A percentile compares a stretch with the other conserved stretches of the same genome.
Evolutionary conservation across 2,797 vertebrate species (phyloP).

Genomic region (Lithobates sylvaticus): DNA sequence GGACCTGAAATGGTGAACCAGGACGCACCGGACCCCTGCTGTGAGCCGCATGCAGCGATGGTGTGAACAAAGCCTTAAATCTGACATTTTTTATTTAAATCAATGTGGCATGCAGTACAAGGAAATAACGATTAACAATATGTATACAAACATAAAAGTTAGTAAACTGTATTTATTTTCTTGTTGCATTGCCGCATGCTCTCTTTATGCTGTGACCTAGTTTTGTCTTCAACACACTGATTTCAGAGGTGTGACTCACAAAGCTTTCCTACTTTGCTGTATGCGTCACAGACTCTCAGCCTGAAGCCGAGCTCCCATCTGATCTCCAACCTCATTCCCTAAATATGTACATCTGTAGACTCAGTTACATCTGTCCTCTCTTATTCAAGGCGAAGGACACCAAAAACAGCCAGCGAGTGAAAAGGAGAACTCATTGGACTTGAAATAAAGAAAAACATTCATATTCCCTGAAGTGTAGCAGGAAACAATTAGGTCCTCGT

Average conservation of each 20-base stretch:
- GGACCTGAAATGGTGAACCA: too few species aligned
- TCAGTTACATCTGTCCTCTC: background rate
- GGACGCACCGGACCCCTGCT: too few species aligned
- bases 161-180: too few species aligned
- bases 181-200: background rate
- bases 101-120: too few species aligned
- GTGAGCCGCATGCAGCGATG: too few species aligned
- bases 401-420: background rate
- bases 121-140: too few species aligned
- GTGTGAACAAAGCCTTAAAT: too few species aligned
- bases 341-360: constrained; percentile 38
- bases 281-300: constrained; percentile 42
- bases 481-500: too few species aligned
- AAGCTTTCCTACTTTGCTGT: constrained; percentile 34
- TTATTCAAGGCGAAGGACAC: background rate
- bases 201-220: constrained; percentile 46
- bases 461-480: too few species aligned
- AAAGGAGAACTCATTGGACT: background rate
- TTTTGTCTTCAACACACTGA: constrained; percentile 34
- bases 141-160: too few species aligned
- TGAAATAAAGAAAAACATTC: too few species aligned
- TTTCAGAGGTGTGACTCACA: constrained; percentile 49
- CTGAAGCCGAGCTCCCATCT: constrained; percentile 27
- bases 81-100: too few species aligned
- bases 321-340: constrained; percentile 35